phyloP scores from a whole-genome alignment of 1,140 invertebrate species.

The Penaeus japonicus region DNA sequence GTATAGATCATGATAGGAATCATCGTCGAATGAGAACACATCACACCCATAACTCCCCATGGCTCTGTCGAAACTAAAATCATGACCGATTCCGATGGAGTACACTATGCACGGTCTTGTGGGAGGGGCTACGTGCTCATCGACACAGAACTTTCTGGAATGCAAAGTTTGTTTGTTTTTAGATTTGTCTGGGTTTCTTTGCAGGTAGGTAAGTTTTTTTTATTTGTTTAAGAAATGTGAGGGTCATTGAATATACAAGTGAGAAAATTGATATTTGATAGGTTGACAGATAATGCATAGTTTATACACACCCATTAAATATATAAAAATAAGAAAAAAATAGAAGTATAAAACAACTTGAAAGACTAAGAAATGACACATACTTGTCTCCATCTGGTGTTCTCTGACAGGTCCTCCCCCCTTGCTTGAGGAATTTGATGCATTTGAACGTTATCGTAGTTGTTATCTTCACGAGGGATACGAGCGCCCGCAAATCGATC shows the following conservation, averaged over 20 bases:
- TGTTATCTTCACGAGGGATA: background rate
- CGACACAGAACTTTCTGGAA: constrained; percentile 27
- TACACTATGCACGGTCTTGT: constrained; percentile 28
- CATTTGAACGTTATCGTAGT: background rate
- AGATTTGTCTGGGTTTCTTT: no score
- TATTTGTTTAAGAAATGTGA: no score
- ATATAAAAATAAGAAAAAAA: no score
- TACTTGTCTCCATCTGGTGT: constrained; percentile 21
- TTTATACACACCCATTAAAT: no score
- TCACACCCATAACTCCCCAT: constrained; percentile 25
- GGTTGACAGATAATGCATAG: no score
- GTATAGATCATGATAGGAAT: constrained; percentile 16
- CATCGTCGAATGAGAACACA: constrained; percentile 42
- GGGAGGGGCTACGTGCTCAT: background rate
- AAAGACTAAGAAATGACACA: background rate
- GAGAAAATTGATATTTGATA: no score
- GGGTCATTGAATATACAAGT: no score
- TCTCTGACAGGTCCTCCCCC: constrained; percentile 11
- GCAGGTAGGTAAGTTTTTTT: no score
- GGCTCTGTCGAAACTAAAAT: constrained; percentile 35
- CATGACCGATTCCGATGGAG: constrained; percentile 35
- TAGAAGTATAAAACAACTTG: no score
- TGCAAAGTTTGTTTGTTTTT: background rate
- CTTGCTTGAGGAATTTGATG: constrained; percentile 7
- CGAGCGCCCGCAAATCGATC: no score